Conservation (phyloP, 2,797 vertebrate species). For the Malurus splendens region DNA sequence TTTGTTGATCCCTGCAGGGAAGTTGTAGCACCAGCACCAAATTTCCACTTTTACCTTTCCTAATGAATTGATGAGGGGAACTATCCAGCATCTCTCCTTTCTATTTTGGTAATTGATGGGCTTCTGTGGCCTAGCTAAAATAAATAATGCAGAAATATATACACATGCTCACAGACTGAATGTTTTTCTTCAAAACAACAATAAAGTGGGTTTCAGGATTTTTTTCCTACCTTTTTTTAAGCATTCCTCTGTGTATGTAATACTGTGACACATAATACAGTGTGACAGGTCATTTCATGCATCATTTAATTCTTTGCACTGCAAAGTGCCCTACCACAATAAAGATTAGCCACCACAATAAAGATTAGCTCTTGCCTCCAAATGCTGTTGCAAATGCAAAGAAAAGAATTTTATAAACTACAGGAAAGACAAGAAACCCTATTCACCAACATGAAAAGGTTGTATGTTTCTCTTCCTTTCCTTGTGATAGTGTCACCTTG, state of each 20-base stretch:
- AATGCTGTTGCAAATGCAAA: background rate
- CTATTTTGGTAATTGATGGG: background rate
- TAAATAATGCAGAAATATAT: background rate
- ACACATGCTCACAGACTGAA: background rate
- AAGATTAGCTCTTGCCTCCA: background rate
- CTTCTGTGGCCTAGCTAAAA: background rate
- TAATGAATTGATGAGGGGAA: background rate
- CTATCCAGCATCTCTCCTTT: background rate
- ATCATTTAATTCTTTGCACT: conserved; percentile 66
- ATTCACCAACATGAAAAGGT: background rate
- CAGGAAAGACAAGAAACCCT: background rate
- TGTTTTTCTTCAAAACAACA: background rate
- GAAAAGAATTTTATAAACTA: background rate
- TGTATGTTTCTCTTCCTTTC: background rate
- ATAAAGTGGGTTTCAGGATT: background rate
- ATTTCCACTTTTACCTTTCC: background rate
- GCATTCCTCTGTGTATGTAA: background rate
- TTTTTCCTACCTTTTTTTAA: background rate
- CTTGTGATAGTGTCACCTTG: background rate
- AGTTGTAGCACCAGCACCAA: background rate
- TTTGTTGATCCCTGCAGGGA: background rate
- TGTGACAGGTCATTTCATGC: conserved; percentile 66
- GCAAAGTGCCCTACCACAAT: background rate
- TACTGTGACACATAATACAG: conserved; percentile 12
- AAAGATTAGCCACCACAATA: conserved; percentile 14